A percentile compares a stretch with the other conserved stretches of the same genome.
Conservation (phyloP, 2,888 invertebrate genomes). For the Escarpia spicata region DNA sequence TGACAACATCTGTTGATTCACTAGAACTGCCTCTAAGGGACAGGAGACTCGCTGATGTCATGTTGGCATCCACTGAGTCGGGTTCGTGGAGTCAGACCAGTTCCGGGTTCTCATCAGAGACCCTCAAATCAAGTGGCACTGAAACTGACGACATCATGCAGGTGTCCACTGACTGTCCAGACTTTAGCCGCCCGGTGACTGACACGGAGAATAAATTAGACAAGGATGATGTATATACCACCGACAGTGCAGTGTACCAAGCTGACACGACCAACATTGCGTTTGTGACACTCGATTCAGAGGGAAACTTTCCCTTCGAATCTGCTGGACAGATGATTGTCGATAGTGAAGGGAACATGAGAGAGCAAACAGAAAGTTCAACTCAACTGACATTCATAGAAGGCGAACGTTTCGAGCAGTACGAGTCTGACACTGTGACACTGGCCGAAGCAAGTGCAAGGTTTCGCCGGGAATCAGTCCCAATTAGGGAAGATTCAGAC, state of each 20-base stretch:
- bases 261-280: constrained; percentile 18
- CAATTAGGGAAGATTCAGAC: not conserved
- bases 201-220: not conserved
- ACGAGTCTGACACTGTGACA: constrained; percentile 1
- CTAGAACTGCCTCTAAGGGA: constrained; percentile 46
- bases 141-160: constrained; percentile 37
- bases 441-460: not conserved
- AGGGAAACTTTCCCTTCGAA: constrained; percentile 13
- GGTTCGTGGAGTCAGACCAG: constrained; percentile 47
- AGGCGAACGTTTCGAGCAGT: not conserved
- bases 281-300: constrained; percentile 20
- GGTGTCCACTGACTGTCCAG: constrained; percentile 51
- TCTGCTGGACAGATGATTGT: constrained; percentile 29
- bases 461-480: not conserved
- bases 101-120: constrained; percentile 40
- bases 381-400: not conserved
- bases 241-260: not conserved
- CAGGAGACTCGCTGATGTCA: constrained; percentile 48
- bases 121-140: constrained; percentile 37
- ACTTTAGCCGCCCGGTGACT: not conserved
- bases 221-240: not conserved
- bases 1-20: constrained; percentile 57
- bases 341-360: constrained; percentile 26
- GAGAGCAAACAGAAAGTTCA: not conserved
- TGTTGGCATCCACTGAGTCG: constrained; percentile 63